These are phyloP conservation scores for Leptopilina myrica DNA, from an alignment of 2,888 invertebrate species.

Conservation along the genomic window DNA sequence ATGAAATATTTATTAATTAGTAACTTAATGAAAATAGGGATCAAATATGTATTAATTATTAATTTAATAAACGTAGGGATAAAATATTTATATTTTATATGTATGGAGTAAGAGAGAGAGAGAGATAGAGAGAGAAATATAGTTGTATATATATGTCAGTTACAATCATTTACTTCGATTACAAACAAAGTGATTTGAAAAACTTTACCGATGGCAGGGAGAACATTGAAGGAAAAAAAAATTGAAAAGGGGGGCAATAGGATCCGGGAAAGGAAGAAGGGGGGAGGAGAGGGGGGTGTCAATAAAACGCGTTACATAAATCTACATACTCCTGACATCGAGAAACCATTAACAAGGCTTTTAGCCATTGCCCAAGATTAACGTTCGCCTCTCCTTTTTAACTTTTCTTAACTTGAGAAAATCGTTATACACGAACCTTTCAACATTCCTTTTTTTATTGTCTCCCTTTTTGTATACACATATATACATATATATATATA, in stretches of 20 bases:
- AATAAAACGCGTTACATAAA: slow-evolving; percentile 38
- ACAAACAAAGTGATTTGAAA: slow-evolving; percentile 23
- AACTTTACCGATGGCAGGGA: neutral
- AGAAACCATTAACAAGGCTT: slow-evolving; percentile 41
- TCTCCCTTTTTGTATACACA: neutral
- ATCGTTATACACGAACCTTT: slow-evolving; percentile 25
- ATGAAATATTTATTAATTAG: no score
- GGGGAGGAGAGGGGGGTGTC: slow-evolving; percentile 13
- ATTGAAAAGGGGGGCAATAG: slow-evolving; percentile 1
- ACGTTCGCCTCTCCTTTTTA: slow-evolving; percentile 9
- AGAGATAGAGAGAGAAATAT: neutral
- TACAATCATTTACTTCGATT: slow-evolving; percentile 37
- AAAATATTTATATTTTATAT: no score
- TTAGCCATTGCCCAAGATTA: slow-evolving; percentile 33
- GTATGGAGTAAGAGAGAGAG: no score
- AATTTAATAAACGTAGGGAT: no score
- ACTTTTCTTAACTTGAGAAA: slow-evolving; percentile 25
- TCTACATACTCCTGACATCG: slow-evolving; percentile 30
- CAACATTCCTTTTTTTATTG: slow-evolving; percentile 22
- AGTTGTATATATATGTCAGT: neutral
- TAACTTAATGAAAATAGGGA: no score
- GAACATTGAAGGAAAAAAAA: neutral
- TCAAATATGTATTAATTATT: no score
- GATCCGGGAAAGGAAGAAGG: neutral
- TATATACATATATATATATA: no score